phyloP scores from a whole-genome alignment of 2,113 vertebrate genomes.

The Scomber colias region DNA sequence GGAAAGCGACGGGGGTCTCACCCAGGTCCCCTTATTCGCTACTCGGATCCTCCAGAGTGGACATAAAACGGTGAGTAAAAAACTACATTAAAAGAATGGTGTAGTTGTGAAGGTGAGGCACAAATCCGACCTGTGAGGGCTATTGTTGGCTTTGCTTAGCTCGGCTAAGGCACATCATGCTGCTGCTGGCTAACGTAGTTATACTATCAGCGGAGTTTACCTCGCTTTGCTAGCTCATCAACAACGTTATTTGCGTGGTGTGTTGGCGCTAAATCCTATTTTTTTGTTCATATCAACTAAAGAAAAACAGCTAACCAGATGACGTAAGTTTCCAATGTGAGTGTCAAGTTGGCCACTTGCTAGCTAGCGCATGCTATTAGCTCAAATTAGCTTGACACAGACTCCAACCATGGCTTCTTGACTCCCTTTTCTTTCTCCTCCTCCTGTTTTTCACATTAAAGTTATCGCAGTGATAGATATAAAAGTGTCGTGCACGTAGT shows the following conservation, averaged over 20 bases:
- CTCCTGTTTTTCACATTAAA: too few relatives aligned
- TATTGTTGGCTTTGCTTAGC: slow-evolving; percentile 83
- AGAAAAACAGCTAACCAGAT: background rate
- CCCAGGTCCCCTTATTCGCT: slow-evolving; percentile 79
- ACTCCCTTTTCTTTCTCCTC: slow-evolving; percentile 12
- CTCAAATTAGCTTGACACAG: slow-evolving; percentile 76
- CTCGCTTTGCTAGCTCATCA: slow-evolving; percentile 33
- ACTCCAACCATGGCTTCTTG: slow-evolving; percentile 37
- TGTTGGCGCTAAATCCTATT: background rate
- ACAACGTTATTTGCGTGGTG: slow-evolving; percentile 17
- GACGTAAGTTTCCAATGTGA: slow-evolving; percentile 43
- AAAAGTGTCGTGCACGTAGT: background rate
- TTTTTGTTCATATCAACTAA: background rate
- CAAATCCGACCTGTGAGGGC: slow-evolving; percentile 66
- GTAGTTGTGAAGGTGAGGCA: slow-evolving; percentile 33
- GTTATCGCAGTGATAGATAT: background rate
- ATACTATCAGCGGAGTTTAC: slow-evolving; percentile 63
- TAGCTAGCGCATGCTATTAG: slow-evolving; percentile 82
- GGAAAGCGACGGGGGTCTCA: slow-evolving; percentile 85
- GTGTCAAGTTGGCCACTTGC: slow-evolving; percentile 64
- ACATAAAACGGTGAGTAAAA: slow-evolving; percentile 91
- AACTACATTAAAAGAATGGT: slow-evolving; percentile 36
- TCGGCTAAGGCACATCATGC: slow-evolving; percentile 74
- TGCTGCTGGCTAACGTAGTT: slow-evolving; percentile 72
- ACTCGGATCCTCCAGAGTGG: slow-evolving; percentile 86